Evolutionary conservation across 2,113 vertebrate genomes (phyloP).

Genomic region (Syrmaticus mikado): DNA sequence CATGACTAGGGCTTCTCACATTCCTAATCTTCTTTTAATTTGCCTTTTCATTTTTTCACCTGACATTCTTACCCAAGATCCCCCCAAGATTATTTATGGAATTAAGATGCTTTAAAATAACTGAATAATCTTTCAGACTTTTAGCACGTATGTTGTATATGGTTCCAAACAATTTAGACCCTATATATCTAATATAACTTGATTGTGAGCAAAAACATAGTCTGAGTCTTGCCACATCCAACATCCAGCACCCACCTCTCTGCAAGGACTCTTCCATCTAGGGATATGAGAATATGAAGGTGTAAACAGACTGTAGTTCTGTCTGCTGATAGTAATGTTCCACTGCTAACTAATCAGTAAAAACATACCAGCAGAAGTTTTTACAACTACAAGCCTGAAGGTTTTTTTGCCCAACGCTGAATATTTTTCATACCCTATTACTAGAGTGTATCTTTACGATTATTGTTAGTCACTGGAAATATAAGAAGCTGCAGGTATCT

Average conservation of each 20-base stretch:
- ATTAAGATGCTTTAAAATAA: neutral
- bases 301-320: neutral
- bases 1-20: neutral
- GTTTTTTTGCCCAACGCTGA: neutral
- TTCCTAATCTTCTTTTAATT: neutral
- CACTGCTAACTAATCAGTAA: neutral
- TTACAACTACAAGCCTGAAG: neutral
- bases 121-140: neutral
- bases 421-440: neutral
- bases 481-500: neutral
- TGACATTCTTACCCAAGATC: neutral
- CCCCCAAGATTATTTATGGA: neutral
- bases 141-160: neutral
- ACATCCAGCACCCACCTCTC: neutral
- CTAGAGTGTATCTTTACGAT: neutral
- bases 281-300: neutral
- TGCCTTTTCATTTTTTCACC: neutral
- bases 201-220: neutral
- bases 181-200: neutral
- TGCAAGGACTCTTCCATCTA: neutral
- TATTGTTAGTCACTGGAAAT: neutral
- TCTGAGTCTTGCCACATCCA: neutral
- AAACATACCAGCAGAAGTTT: neutral
- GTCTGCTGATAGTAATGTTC: neutral
- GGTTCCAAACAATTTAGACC: neutral